Conservation (phyloP, 2,113 vertebrate genomes). For the Microtus oregoni region DNA sequence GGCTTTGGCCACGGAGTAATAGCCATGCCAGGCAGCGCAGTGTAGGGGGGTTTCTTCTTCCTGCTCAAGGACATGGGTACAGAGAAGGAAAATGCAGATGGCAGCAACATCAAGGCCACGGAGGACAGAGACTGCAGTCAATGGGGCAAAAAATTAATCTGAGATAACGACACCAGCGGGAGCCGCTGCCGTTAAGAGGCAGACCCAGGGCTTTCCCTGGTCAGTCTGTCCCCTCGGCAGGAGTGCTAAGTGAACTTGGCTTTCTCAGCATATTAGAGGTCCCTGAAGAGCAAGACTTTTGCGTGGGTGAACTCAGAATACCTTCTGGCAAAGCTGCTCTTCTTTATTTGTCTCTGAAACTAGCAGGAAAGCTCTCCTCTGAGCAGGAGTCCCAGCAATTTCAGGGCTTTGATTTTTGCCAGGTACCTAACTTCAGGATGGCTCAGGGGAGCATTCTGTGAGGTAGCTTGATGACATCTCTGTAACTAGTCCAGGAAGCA, state of each 20-base stretch:
- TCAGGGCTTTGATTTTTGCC: not conserved
- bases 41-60: slow-evolving; percentile 98
- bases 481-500: not conserved
- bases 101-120: not conserved
- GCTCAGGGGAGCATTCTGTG: not conserved
- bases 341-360: not conserved
- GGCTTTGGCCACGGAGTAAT: slow-evolving; percentile 92
- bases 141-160: not conserved
- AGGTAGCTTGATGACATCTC: not conserved
- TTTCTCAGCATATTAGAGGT: not conserved
- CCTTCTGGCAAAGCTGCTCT: slow-evolving; percentile 29
- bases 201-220: not conserved
- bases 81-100: not conserved
- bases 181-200: not conserved
- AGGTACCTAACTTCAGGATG: not conserved
- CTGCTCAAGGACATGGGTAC: slow-evolving; percentile 80
- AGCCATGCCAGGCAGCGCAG: slow-evolving; percentile 98
- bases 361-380: not conserved
- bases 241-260: accelerated
- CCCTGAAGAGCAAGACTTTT: not conserved
- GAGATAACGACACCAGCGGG: accelerated
- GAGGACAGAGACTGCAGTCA: not conserved
- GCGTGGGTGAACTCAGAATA: not conserved
- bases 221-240: not conserved
- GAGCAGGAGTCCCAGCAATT: not conserved